These are phyloP conservation scores for Chironomus riparius DNA, from an alignment of 2,888 invertebrate species.

Conservation along the genomic window DNA sequence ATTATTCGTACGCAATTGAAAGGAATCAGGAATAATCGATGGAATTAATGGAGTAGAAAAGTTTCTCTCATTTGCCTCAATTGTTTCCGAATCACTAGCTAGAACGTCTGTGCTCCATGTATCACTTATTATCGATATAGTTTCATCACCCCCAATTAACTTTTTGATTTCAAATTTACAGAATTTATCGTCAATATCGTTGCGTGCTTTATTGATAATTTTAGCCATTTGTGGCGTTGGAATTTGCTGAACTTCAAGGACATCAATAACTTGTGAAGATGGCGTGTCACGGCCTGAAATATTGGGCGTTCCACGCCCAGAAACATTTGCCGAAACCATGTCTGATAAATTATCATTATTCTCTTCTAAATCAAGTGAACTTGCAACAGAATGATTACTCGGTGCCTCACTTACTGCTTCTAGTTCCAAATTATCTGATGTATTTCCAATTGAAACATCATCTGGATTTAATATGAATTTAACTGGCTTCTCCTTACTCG, in stretches of 20 bases:
- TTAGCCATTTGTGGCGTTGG: slow-evolving; percentile 51
- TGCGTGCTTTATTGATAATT: slow-evolving; percentile 67
- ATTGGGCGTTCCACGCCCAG: slow-evolving; percentile 85
- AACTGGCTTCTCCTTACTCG: background rate
- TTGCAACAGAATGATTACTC: slow-evolving; percentile 89
- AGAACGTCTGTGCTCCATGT: slow-evolving; percentile 98
- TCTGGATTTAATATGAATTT: slow-evolving; percentile 80
- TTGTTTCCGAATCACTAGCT: slow-evolving; percentile 91
- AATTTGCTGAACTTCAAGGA: slow-evolving; percentile 47
- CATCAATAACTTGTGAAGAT: slow-evolving; percentile 81
- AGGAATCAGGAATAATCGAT: slow-evolving; percentile 42
- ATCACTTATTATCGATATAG: slow-evolving; percentile 92
- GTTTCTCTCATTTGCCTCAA: slow-evolving; percentile 64
- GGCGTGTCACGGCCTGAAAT: slow-evolving; percentile 96
- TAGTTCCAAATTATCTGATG: slow-evolving; percentile 88
- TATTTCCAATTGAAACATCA: slow-evolving; percentile 84
- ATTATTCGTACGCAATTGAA: slow-evolving; percentile 39
- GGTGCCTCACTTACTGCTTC: slow-evolving; percentile 94
- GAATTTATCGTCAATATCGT: slow-evolving; percentile 96
- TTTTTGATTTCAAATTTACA: slow-evolving; percentile 95
- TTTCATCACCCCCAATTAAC: slow-evolving; percentile 76
- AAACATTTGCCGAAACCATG: slow-evolving; percentile 93
- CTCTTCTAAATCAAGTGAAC: slow-evolving; percentile 77
- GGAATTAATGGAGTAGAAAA: slow-evolving; percentile 44
- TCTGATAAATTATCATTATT: slow-evolving; percentile 91